Evolutionary conservation across 2,797 vertebrate genomes (phyloP), one percentile per base, ranked within the genome.

Genomic region (Anolis apletophallus): DNA sequence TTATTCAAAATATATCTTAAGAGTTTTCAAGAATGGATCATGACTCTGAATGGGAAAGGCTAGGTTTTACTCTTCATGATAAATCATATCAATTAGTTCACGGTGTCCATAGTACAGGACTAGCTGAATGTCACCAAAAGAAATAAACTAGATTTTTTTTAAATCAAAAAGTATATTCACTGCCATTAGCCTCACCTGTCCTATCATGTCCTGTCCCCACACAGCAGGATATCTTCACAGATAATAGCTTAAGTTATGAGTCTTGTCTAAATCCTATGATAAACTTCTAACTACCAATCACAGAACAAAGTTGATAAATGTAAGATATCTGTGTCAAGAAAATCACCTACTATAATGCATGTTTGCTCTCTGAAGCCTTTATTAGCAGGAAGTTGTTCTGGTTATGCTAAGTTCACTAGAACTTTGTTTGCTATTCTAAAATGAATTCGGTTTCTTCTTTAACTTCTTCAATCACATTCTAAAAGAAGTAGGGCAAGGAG

Each of bases 361-460:
- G 54, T 29, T 16, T 68, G n/a, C 7, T 19, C 32, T 55, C 55
- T 14, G 36, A 21, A n/a, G 55, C 52, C 34, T 73, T 57, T 32
- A 75, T 76, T 54, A 54, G 32, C 5, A 67, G n/a, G 19, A 84
- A 83, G 61, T 26, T 50, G 14, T 76, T 21, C 59, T 46, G 17
- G 61, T n/a, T 68, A 29, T 76, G 32, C 46, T 85, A 36, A 76
- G 34, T 84, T 36, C 73, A 54, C 32, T 16, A 68, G 61, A 85
- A 77, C 19, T 54, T 85, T 52, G 19, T 32, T 84, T 84, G 73
- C 46, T 68, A 69, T 29, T 54, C 13, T 40, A 55, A 85, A 69
- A 32, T 85, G 61, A 23, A 77, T 71, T 73, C 54, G 40, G 34
- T 78, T 77, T 85, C n/a, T 54, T 26, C 55, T 50, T 57, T 77